Evolutionary conservation across 2,113 vertebrate genomes (phyloP), one percentile per base, ranked within the genome.

Genomic region (Myrmecobius fasciatus): DNA sequence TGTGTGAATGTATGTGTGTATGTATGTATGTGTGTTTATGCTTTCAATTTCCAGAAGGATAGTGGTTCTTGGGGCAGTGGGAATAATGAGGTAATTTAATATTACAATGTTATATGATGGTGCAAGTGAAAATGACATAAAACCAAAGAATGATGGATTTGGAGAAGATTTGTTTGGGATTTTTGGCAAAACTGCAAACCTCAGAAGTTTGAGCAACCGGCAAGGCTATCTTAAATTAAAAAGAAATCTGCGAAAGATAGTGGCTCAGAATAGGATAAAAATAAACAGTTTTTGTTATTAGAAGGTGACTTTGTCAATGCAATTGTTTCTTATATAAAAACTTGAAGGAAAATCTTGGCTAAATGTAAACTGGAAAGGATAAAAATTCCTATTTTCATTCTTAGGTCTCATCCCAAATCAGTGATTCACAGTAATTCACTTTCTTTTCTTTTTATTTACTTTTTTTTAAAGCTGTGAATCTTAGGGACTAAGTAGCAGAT

Each of bases 401-500:
- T 60, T 90, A 93, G 53, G 90, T 60, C 47, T 93, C 60, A 36
- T 94, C 90, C 96, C 67, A 51, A 9, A 93, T 95, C n/a, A 83
- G 36, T 83, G n/a, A 83, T 83, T 83, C 36, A 22, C n/a, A 83
- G 1, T 83, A 22, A 0, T n/a, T 43, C 60, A n/a, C 20, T 75
- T 75, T 28, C 10, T 28, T 95, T 96, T 8, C 51, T 94, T 94
- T 89, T 96, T 88, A 95, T 96, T 95, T 95, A 92, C 93, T 94
- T 97, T 95, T 92, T 96, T 95, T 96, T 94, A 95, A 95, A 94
- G 91, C 83, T 93, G n/a, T 43, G n/a, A 6, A 83, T 83, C n/a
- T 83, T 83, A 24, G 67, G 20, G 7, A 83, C n/a, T 43, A 92
- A 94, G 97, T 96, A 91, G 96, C 95, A 94, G 93, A 92, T 91